Evolutionary conservation across 2,888 invertebrate species (phyloP).

Genomic region (Clistopyga incitator): DNA sequence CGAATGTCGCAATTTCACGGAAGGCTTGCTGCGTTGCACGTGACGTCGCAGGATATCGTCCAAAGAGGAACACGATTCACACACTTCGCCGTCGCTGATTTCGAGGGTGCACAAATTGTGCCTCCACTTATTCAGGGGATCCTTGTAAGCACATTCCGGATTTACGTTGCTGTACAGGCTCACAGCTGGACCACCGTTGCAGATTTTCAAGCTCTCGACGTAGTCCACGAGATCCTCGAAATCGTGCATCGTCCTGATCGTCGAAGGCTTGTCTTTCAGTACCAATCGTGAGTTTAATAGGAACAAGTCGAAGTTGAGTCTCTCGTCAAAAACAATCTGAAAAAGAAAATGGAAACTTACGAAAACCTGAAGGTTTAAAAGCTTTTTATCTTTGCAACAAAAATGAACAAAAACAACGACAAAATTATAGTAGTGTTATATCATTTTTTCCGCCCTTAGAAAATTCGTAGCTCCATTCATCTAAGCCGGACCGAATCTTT

Average conservation of each 20-base stretch:
- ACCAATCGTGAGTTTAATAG: constrained; percentile 68
- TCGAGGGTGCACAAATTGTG: constrained; percentile 74
- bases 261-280: constrained; percentile 68
- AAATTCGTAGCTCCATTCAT: too few species aligned
- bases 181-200: constrained; percentile 71
- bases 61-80: constrained; percentile 70
- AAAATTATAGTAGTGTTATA: too few species aligned
- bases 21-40: constrained; percentile 64
- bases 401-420: too few species aligned
- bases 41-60: constrained; percentile 70
- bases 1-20: constrained; percentile 62
- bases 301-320: constrained; percentile 70
- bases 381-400: neutral
- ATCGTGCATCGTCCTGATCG: constrained; percentile 66
- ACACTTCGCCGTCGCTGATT: constrained; percentile 65
- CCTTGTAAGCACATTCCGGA: constrained; percentile 74
- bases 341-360: constrained; percentile 14
- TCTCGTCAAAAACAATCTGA: constrained; percentile 72
- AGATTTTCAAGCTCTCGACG: constrained; percentile 70
- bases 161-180: constrained; percentile 68
- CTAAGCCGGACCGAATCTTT: too few species aligned
- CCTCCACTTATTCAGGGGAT: constrained; percentile 71
- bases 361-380: neutral
- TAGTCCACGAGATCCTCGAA: constrained; percentile 70
- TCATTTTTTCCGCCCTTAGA: too few species aligned